A percentile compares a stretch with the other conserved stretches of the same genome.
These are phyloP conservation scores for Marmota flaviventris DNA, from an alignment of 2,113 vertebrate species.

Conservation along the genomic window DNA sequence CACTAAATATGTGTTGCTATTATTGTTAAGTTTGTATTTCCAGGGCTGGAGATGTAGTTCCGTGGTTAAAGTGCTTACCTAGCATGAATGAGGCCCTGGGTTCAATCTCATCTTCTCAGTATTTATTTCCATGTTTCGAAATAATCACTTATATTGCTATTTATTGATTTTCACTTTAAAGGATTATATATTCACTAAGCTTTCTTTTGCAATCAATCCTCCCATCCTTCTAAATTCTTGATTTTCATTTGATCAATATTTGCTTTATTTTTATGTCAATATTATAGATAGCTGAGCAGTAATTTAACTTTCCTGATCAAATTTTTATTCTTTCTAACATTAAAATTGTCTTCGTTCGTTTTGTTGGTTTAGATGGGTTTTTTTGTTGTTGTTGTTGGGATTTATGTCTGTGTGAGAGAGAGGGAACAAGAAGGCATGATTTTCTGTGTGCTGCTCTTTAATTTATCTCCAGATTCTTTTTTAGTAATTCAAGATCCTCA, in stretches of 20 bases:
- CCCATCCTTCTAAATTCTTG: background rate
- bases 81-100: too few relatives aligned
- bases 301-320: slow-evolving; percentile 15
- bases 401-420: background rate
- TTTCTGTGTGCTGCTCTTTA: background rate
- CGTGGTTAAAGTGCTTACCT: too few relatives aligned
- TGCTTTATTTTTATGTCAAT: background rate
- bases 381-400: too few relatives aligned
- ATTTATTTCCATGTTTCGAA: background rate
- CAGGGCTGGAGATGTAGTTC: too few relatives aligned
- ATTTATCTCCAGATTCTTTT: background rate
- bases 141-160: background rate
- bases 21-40: background rate
- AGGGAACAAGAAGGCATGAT: background rate
- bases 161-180: slow-evolving; percentile 20
- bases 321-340: background rate
- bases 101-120: background rate
- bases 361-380: background rate
- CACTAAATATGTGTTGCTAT: background rate
- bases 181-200: background rate
- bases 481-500: background rate
- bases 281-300: background rate
- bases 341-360: background rate
- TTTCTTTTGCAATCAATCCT: background rate
- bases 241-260: slow-evolving; percentile 1